These are phyloP conservation scores for Pangasius djambal DNA, from an alignment of 2,797 vertebrate genomes.

Conservation along the genomic window DNA sequence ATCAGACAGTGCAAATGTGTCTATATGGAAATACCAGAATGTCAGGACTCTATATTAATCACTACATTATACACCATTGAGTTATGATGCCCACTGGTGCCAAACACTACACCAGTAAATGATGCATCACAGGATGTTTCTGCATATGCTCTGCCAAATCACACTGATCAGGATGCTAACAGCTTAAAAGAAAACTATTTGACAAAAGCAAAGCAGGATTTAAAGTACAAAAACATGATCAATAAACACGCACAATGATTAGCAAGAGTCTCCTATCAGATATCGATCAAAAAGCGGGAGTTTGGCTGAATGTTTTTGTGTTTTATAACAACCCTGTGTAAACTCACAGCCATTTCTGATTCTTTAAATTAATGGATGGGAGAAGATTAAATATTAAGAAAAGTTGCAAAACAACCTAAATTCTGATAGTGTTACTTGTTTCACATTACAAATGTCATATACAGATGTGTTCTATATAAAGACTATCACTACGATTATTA, in stretches of 20 bases:
- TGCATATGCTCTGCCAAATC: conserved; percentile 16
- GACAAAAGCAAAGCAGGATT: not conserved
- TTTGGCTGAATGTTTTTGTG: conserved; percentile 13
- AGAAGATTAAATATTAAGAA: conserved; percentile 13
- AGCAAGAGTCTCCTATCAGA: conserved; percentile 20
- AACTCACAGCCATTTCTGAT: not conserved
- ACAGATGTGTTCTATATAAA: conserved; percentile 33
- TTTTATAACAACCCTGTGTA: not conserved
- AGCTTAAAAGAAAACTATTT: not conserved
- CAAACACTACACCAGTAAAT: not conserved
- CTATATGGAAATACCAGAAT: conserved; percentile 1
- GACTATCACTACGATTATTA: conserved; percentile 23
- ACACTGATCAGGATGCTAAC: not conserved
- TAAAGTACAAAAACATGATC: not conserved
- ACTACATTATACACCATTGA: not conserved
- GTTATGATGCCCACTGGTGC: not conserved
- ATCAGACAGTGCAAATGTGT: not conserved
- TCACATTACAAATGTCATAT: conserved; percentile 36
- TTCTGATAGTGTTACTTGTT: not conserved
- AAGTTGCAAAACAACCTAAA: conserved; percentile 18
- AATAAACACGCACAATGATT: not conserved
- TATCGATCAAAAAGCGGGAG: conserved; percentile 34
- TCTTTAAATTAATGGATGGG: conserved; percentile 10
- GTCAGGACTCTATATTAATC: not conserved
- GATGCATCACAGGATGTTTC: conserved; percentile 7